phyloP scores from a whole-genome alignment of 1,140 invertebrate genomes.

The Sycobia sp. region DNA sequence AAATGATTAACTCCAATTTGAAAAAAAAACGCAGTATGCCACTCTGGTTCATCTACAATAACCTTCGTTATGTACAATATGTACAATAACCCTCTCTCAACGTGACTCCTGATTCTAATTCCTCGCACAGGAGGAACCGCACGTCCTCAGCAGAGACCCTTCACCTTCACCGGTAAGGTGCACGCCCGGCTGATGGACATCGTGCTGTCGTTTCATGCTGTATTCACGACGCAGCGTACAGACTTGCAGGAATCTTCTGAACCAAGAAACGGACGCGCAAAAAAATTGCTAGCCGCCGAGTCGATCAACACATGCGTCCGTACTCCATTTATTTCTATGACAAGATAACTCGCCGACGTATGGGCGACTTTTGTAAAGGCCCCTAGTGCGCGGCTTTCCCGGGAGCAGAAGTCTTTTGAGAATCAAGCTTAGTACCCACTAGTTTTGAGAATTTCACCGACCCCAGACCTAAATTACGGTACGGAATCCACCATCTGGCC shows the following conservation, averaged over 20 bases:
- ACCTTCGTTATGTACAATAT: too few species aligned
- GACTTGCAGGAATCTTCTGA: not conserved
- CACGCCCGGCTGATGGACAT: not conserved
- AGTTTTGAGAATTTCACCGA: not conserved
- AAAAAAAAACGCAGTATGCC: too few species aligned
- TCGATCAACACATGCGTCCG: not conserved
- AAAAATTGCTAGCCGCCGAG: not conserved
- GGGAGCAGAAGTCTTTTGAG: not conserved
- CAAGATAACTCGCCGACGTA: not conserved
- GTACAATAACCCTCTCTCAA: too few species aligned
- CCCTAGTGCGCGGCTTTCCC: not conserved
- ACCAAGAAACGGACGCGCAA: not conserved
- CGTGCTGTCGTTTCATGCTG: not conserved
- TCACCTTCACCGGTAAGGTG: not conserved
- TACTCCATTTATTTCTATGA: not conserved
- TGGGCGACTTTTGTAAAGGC: not conserved
- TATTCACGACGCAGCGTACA: not conserved
- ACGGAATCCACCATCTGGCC: not conserved
- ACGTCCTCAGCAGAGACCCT: not conserved
- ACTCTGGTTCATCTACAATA: too few species aligned
- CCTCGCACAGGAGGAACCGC: not conserved
- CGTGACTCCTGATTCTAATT: not conserved
- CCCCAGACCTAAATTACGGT: not conserved
- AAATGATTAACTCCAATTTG: too few species aligned
- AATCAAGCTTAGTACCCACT: not conserved